Percentiles rank a stretch among this genome's conserved stretches.
Conservation (phyloP, 2,888 invertebrate genomes). For the Cheilosia urbana region DNA sequence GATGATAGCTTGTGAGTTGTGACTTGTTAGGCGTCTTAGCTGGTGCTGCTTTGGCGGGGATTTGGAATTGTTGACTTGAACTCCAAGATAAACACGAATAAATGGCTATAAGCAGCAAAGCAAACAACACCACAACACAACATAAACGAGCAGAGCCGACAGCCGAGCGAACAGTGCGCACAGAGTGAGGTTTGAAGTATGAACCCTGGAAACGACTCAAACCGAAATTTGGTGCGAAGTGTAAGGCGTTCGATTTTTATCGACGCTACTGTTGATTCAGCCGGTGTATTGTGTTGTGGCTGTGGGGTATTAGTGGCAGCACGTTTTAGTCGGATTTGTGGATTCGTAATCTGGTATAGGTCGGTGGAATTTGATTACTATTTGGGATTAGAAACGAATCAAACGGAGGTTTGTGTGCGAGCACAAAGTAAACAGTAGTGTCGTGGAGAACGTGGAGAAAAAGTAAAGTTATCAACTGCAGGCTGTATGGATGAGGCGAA, state of each 20-base stretch:
- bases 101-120: constrained; percentile 39
- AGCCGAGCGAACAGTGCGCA: too few relatives aligned
- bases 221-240: constrained; percentile 24
- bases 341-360: constrained; percentile 6
- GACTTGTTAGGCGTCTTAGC: constrained; percentile 39
- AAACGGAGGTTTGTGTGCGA: not conserved
- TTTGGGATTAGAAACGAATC: too few relatives aligned
- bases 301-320: constrained; percentile 13
- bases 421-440: not conserved
- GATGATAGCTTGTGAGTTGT: constrained; percentile 49
- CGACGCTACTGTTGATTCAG: constrained; percentile 40
- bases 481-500: too few relatives aligned
- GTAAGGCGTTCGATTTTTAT: constrained; percentile 37
- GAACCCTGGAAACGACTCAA: constrained; percentile 36
- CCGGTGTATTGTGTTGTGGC: not conserved
- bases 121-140: constrained; percentile 31
- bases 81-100: constrained; percentile 62
- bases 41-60: not conserved
- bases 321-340: constrained; percentile 22
- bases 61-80: constrained; percentile 35
- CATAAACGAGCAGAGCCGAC: constrained; percentile 11
- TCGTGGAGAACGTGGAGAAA: not conserved
- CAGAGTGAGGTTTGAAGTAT: constrained; percentile 45
- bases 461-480: too few relatives aligned
- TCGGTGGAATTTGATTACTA: too few relatives aligned